Conservation (phyloP, 2,888 invertebrate species). For the Dromius quadrimaculatus region DNA sequence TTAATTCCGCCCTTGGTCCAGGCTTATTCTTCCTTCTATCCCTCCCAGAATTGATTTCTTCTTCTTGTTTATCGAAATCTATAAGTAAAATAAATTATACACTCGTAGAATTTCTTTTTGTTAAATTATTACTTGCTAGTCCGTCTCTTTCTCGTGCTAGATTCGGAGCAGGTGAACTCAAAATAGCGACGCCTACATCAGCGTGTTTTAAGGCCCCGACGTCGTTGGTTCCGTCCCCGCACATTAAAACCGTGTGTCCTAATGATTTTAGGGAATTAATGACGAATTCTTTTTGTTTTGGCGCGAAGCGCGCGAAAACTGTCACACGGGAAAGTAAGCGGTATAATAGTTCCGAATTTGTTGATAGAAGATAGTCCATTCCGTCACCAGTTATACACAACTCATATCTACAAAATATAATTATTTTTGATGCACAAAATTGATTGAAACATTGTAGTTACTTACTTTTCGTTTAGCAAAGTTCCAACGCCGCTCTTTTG, state of each 20-base stretch:
- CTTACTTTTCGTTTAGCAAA: conserved; percentile 62
- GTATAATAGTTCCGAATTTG: conserved; percentile 74
- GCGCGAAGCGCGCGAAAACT: conserved; percentile 97
- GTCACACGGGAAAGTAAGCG: conserved; percentile 86
- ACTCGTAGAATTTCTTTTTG: too few species aligned
- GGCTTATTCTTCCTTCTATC: conserved; percentile 2
- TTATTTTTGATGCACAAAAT: background rate
- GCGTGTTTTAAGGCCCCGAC: conserved; percentile 99
- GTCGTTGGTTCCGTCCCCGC: conserved; percentile 99
- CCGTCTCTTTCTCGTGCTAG: too few species aligned
- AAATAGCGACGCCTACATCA: conserved; percentile 93
- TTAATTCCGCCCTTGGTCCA: conserved; percentile 17
- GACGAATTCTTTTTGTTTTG: conserved; percentile 98
- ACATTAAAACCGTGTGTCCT: conserved; percentile 96
- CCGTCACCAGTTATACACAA: conserved; percentile 97
- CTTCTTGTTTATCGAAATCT: background rate
- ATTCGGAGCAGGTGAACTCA: conserved; percentile 80
- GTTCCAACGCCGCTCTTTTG: conserved; percentile 16
- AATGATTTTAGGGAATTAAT: conserved; percentile 88
- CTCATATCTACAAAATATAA: conserved; percentile 72
- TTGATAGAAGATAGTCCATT: conserved; percentile 76
- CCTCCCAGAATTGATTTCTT: conserved; percentile 1
- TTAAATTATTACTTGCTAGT: too few species aligned
- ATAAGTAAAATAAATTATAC: too few species aligned
- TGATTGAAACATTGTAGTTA: conserved; percentile 50